Percentiles rank a stretch among this genome's conserved stretches.
Conservation (phyloP, 92 coral and sea anemone genomes). For the Phenganax marumi region DNA sequence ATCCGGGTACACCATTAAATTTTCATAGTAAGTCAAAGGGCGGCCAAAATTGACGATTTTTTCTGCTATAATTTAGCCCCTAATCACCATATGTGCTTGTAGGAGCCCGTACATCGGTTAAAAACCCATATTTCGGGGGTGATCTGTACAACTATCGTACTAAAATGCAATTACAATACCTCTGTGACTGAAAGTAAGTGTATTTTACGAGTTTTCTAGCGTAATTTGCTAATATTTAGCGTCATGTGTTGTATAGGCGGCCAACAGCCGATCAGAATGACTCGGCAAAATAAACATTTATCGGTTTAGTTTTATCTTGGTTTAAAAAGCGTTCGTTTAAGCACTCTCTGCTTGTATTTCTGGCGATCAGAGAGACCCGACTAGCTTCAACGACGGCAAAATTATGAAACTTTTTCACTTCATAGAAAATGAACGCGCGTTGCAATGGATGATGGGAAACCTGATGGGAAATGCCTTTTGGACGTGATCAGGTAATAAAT, state of each 20-base stretch:
- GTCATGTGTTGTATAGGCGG: not conserved
- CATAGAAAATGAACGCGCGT: slow-evolving; percentile 33
- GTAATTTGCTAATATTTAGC: not conserved
- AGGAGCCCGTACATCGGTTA: slow-evolving; percentile 15
- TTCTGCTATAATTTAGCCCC: not conserved
- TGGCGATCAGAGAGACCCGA: not conserved
- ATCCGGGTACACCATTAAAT: not conserved
- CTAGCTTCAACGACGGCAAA: slow-evolving; percentile 12
- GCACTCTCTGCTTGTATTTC: not conserved
- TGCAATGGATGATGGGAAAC: slow-evolving; percentile 91
- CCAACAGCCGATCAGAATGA: slow-evolving; percentile 12
- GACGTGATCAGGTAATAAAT: slow-evolving; percentile 89
- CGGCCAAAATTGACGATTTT: not conserved
- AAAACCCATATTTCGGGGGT: slow-evolving; percentile 1
- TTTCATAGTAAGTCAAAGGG: slow-evolving; percentile 20
- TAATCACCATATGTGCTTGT: not conserved
- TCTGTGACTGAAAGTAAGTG: not conserved
- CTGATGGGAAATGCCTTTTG: slow-evolving; percentile 88
- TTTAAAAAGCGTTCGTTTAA: not conserved
- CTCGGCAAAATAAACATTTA: not conserved
- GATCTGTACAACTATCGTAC: not conserved
- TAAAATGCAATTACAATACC: not conserved
- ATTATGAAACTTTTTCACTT: slow-evolving; percentile 17
- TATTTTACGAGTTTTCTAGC: not conserved
- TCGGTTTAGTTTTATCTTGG: not conserved